These are phyloP conservation scores for Trematocara zebra DNA, from an alignment of 2,113 vertebrate species.

Conservation along the genomic window DNA sequence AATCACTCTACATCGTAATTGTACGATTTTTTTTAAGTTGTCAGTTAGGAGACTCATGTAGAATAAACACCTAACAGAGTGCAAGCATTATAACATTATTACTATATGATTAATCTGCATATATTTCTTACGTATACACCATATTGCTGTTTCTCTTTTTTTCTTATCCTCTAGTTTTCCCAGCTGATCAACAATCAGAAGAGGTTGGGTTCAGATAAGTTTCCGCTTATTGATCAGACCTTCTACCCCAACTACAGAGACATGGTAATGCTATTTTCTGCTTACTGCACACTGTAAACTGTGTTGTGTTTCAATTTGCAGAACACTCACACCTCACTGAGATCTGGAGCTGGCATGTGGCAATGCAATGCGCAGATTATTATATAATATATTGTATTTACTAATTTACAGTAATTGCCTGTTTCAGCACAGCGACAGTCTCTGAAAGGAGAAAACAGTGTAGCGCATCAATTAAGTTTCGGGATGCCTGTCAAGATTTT, in stretches of 20 bases:
- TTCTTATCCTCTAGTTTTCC: slow-evolving; percentile 79
- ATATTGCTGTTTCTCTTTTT: neutral
- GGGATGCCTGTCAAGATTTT: neutral
- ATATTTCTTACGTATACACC: neutral
- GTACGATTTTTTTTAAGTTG: neutral
- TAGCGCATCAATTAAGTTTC: neutral
- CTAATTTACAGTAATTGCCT: neutral
- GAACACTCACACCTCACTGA: neutral
- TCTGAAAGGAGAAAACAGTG: neutral
- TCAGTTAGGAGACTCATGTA: neutral
- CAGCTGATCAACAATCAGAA: slow-evolving; percentile 90
- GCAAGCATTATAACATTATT: neutral
- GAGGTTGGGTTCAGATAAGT: slow-evolving; percentile 87
- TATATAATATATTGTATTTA: neutral
- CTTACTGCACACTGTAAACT: neutral
- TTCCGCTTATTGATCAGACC: slow-evolving; percentile 93
- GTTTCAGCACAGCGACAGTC: neutral
- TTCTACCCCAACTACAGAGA: slow-evolving; percentile 98
- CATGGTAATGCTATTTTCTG: slow-evolving; percentile 80
- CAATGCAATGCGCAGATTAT: neutral
- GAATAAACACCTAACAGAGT: neutral
- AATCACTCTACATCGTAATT: neutral
- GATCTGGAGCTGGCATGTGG: neutral
- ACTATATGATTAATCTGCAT: neutral
- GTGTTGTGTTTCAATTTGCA: neutral